These are phyloP conservation scores for Dasysyrphus tricinctus DNA, from an alignment of 2,888 invertebrate species.

Conservation along the genomic window DNA sequence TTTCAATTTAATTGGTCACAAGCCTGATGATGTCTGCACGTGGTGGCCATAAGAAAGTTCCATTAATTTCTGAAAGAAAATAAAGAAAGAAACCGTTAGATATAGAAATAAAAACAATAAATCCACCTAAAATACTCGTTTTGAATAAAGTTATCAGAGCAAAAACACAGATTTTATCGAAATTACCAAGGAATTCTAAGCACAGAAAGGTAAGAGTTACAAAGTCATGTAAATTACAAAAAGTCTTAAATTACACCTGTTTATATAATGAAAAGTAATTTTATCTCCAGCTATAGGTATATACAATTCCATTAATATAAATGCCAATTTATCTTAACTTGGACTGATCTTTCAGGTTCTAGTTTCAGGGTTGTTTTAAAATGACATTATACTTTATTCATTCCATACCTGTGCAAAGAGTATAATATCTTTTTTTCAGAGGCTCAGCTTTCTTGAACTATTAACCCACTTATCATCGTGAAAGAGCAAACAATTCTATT, in stretches of 20 bases:
- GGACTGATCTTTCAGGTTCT: neutral
- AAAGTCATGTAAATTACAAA: neutral
- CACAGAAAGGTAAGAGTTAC: neutral
- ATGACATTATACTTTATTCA: neutral
- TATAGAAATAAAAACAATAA: neutral
- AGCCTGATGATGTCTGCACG: neutral
- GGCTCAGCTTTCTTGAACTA: constrained; percentile 13
- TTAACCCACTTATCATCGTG: constrained; percentile 8
- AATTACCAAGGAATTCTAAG: neutral
- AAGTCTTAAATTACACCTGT: constrained; percentile 5
- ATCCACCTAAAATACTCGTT: neutral
- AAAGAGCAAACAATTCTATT: neutral
- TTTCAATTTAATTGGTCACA: neutral
- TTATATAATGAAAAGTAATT: neutral
- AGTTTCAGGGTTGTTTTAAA: neutral
- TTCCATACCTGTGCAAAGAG: neutral
- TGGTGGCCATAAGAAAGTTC: constrained; percentile 16
- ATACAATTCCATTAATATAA: constrained; percentile 5
- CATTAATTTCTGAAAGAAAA: constrained; percentile 65
- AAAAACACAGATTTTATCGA: neutral
- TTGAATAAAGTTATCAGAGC: neutral
- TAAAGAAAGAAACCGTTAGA: neutral
- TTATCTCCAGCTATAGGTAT: neutral
- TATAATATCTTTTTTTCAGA: neutral
- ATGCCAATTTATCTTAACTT: neutral